Conservation (phyloP, 1,140 invertebrate genomes). For the Tachypleus tridentatus region DNA sequence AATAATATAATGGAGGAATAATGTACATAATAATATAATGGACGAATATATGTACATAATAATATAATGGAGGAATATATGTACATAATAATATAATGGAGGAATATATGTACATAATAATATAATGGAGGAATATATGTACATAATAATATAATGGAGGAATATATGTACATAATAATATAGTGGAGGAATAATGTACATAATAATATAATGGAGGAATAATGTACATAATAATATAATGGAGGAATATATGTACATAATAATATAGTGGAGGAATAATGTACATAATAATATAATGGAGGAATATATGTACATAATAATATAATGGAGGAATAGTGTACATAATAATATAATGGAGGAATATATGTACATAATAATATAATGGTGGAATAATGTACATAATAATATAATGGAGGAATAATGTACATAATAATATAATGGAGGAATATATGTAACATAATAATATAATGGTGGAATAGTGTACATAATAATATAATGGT, state of each 20-base stretch:
- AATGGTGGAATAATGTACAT: too few species aligned
- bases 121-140: too few species aligned
- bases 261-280: too few species aligned
- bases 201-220: too few species aligned
- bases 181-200: too few species aligned
- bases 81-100: not conserved
- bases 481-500: not conserved
- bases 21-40: not conserved
- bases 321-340: not conserved
- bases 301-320: not conserved
- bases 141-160: not conserved
- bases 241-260: too few species aligned
- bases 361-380: not conserved
- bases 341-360: not conserved
- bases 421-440: not conserved
- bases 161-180: not conserved
- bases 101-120: not conserved
- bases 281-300: not conserved
- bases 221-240: not conserved
- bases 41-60: not conserved
- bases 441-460: too few species aligned
- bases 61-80: too few species aligned
- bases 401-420: too few species aligned
- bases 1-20: too few species aligned
- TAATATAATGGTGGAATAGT: too few species aligned